phyloP scores from a whole-genome alignment of 2,797 vertebrate genomes.

The Diplodus puntazzo region DNA sequence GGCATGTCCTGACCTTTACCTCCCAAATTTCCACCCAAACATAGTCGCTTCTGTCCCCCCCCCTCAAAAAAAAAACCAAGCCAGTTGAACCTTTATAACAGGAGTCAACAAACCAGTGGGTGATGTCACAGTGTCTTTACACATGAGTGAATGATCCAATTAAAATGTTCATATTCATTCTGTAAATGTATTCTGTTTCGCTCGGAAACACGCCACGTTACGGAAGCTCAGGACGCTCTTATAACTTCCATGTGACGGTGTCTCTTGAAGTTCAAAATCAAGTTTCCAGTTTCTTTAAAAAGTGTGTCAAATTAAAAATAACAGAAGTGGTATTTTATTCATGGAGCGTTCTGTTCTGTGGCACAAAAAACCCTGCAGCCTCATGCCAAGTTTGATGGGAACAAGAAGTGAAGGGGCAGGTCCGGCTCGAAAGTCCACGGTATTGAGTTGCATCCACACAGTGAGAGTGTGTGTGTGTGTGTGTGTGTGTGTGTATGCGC shows the following conservation, averaged over 20 bases:
- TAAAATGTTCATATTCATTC: background rate
- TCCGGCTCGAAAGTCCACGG: constrained; percentile 31
- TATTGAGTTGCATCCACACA: constrained; percentile 31
- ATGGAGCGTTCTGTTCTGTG: constrained; percentile 34
- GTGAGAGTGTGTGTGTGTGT: background rate
- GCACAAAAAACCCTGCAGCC: constrained; percentile 40
- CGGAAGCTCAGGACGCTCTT: background rate
- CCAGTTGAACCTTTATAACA: too few species aligned
- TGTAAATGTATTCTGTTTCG: background rate
- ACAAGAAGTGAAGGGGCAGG: constrained; percentile 61
- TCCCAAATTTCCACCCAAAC: too few species aligned
- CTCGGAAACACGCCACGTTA: background rate
- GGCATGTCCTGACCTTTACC: too few species aligned
- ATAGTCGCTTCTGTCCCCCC: too few species aligned
- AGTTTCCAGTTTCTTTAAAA: constrained; percentile 15
- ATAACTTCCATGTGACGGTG: background rate
- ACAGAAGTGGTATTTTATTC: constrained; percentile 45
- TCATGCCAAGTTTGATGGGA: constrained; percentile 54
- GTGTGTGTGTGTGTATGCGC: background rate
- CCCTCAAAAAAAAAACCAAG: too few species aligned
- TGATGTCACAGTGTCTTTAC: too few species aligned
- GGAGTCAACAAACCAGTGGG: too few species aligned
- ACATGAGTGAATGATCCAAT: background rate
- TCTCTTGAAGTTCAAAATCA: background rate
- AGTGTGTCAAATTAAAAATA: constrained; percentile 35